Conservation (phyloP, 2,888 invertebrate genomes). For the Hecatera dysodea region DNA sequence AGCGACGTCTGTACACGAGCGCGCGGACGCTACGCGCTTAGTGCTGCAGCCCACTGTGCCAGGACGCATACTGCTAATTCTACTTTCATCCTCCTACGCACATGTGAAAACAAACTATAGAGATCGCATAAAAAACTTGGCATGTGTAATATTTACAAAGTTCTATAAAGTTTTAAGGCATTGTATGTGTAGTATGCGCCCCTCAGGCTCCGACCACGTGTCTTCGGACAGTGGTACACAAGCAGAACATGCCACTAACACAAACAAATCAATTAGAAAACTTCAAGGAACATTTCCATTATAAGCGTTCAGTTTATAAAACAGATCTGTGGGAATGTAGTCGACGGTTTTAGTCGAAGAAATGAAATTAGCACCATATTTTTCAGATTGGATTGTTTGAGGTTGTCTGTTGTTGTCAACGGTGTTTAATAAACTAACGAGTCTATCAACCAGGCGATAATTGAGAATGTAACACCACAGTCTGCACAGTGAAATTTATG, state of each 20-base stretch:
- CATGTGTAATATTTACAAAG: slow-evolving; percentile 61
- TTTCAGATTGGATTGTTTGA: slow-evolving; percentile 60
- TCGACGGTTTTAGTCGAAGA: slow-evolving; percentile 54
- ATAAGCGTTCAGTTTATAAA: slow-evolving; percentile 66
- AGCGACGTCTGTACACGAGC: slow-evolving; percentile 81
- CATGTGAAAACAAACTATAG: slow-evolving; percentile 53
- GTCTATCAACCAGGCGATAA: slow-evolving; percentile 32
- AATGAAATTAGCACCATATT: slow-evolving; percentile 70
- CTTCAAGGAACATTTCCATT: slow-evolving; percentile 67
- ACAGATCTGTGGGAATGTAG: slow-evolving; percentile 54
- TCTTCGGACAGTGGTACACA: slow-evolving; percentile 28
- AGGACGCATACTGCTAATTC: slow-evolving; percentile 53
- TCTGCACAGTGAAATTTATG: neutral
- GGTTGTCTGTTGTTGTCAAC: slow-evolving; percentile 32
- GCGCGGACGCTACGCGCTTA: slow-evolving; percentile 46
- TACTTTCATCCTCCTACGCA: slow-evolving; percentile 38
- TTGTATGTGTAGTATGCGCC: slow-evolving; percentile 60
- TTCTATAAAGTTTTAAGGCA: slow-evolving; percentile 57
- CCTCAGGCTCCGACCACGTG: slow-evolving; percentile 21
- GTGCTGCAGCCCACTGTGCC: slow-evolving; percentile 32
- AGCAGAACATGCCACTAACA: slow-evolving; percentile 52
- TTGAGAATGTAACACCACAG: slow-evolving; percentile 23
- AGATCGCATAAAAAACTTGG: slow-evolving; percentile 62
- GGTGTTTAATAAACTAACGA: slow-evolving; percentile 23
- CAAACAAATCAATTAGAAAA: slow-evolving; percentile 61